Conservation (phyloP, 2,888 invertebrate genomes). For the Drosophila colorata region DNA sequence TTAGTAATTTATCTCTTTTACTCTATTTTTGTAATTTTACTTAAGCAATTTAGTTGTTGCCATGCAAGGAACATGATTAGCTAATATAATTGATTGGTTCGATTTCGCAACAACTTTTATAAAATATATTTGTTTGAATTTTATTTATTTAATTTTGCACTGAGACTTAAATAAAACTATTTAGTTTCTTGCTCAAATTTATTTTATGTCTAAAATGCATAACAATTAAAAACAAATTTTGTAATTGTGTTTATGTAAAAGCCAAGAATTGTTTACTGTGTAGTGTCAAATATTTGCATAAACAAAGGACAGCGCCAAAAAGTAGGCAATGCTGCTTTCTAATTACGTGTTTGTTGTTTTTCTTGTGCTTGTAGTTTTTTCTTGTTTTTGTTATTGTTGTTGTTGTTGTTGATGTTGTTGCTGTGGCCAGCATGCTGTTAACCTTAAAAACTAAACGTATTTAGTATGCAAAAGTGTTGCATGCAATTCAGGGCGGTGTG, state of each 20-base stretch:
- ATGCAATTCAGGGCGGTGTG: slow-evolving; percentile 37
- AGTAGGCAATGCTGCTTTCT: slow-evolving; percentile 60
- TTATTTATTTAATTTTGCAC: too few species aligned
- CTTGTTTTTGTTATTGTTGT: slow-evolving; percentile 5
- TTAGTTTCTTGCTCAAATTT: not conserved
- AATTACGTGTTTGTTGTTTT: slow-evolving; percentile 54
- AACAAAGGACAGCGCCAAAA: slow-evolving; percentile 66
- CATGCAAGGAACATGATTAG: too few species aligned
- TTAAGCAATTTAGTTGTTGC: too few species aligned
- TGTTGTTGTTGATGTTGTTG: slow-evolving; percentile 8
- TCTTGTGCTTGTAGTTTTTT: not conserved
- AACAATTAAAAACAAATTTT: not conserved
- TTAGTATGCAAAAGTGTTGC: slow-evolving; percentile 70
- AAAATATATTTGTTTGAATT: too few species aligned
- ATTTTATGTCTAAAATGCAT: not conserved
- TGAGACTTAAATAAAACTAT: too few species aligned
- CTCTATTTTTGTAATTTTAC: too few species aligned
- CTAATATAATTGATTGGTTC: too few species aligned
- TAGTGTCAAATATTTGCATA: slow-evolving; percentile 67
- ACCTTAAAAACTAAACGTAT: slow-evolving; percentile 60
- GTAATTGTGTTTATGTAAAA: not conserved
- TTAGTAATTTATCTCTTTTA: too few species aligned
- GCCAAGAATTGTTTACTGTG: slow-evolving; percentile 6
- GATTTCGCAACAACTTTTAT: too few species aligned
- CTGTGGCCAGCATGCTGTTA: slow-evolving; percentile 51